phyloP scores from a whole-genome alignment of 2,113 vertebrate species.

The Charadrius vociferus region DNA sequence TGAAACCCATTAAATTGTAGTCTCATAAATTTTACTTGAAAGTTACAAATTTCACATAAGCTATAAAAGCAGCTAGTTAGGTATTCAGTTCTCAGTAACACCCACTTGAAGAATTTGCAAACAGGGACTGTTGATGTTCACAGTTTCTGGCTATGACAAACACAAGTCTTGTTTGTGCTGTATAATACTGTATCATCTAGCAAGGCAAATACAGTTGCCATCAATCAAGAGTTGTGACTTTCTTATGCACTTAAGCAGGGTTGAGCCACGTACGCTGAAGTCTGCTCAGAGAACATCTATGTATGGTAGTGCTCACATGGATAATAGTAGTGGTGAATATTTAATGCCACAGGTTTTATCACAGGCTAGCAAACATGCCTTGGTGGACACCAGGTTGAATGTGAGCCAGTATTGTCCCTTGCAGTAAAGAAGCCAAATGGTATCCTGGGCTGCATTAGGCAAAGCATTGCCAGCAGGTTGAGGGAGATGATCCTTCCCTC shows the following conservation, averaged over 20 bases:
- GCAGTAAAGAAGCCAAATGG: accelerated
- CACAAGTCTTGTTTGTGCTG: not conserved
- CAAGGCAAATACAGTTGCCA: not conserved
- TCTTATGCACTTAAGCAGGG: not conserved
- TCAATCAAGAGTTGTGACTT: not conserved
- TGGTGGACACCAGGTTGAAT: not conserved
- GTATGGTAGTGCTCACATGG: not conserved
- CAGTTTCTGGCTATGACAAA: not conserved
- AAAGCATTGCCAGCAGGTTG: not conserved
- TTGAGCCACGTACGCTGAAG: not conserved
- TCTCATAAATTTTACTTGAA: not conserved
- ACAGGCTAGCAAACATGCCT: not conserved
- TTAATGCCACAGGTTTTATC: not conserved
- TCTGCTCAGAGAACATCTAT: not conserved
- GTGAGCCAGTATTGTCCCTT: not conserved
- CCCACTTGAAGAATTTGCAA: not conserved
- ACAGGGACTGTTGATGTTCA: not conserved
- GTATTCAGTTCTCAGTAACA: not conserved
- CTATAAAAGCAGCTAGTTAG: not conserved
- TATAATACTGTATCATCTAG: not conserved
- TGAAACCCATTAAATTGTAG: not conserved
- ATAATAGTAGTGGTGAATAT: not conserved
- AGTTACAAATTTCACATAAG: not conserved
- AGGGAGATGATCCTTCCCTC: not conserved
- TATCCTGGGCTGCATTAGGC: not conserved